These are phyloP conservation scores for Strongylocentrotus purpuratus DNA, from an alignment of 35 echinoderm and acorn worm species.

Conservation along the genomic window DNA sequence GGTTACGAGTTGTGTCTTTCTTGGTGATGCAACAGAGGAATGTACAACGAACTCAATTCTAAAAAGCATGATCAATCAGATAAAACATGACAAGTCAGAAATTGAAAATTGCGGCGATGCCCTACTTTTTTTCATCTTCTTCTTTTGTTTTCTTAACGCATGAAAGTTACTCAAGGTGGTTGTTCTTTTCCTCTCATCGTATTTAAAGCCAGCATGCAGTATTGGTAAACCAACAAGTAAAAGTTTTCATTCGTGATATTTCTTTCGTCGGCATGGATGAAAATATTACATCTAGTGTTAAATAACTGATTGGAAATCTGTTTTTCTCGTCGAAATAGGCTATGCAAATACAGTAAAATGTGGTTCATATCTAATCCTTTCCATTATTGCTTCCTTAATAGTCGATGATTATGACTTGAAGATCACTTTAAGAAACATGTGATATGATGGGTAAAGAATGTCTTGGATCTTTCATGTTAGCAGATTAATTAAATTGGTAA, in stretches of 20 bases:
- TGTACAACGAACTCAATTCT: not conserved
- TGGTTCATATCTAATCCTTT: too few relatives aligned
- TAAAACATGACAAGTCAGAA: not conserved
- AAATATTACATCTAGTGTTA: not conserved
- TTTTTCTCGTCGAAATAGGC: not conserved
- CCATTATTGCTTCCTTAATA: too few relatives aligned
- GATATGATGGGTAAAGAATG: too few relatives aligned
- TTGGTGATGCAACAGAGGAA: not conserved
- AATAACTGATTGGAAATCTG: not conserved
- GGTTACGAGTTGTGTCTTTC: not conserved
- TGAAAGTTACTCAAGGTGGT: not conserved
- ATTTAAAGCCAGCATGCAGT: not conserved
- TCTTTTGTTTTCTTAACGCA: not conserved
- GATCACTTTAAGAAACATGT: too few relatives aligned
- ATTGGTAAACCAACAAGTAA: not conserved
- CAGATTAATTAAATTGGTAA: not conserved
- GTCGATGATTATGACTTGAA: too few relatives aligned
- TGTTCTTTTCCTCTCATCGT: not conserved
- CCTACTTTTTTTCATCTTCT: not conserved
- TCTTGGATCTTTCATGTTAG: not conserved
- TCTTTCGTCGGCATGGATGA: not conserved
- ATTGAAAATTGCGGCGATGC: constrained; percentile 9
- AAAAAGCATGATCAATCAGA: constrained; percentile 5
- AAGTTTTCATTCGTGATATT: not conserved
- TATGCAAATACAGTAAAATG: not conserved